A percentile compares a stretch with the other conserved stretches of the same genome.
These are phyloP conservation scores for Fistularia commersonii DNA, from an alignment of 2,797 vertebrate genomes.

Conservation along the genomic window DNA sequence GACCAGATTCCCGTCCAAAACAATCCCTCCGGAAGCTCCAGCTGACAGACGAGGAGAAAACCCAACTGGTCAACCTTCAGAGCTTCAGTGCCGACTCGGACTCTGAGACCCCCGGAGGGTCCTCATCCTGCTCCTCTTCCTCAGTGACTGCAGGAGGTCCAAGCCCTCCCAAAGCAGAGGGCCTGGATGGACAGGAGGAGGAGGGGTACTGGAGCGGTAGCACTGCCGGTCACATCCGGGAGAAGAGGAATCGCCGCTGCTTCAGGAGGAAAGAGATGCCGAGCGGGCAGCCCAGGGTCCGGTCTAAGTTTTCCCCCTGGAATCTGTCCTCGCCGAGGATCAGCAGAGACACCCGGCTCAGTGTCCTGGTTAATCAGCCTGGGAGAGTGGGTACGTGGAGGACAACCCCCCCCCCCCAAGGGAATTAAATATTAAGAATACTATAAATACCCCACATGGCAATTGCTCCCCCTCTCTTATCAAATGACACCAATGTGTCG, in stretches of 20 bases:
- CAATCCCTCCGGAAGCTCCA: conserved; percentile 73
- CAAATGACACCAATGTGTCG: no score
- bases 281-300: conserved; percentile 40
- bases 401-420: not conserved
- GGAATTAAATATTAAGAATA: no score
- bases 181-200: conserved; percentile 64
- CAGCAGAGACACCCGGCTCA: conserved; percentile 64
- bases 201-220: conserved; percentile 72
- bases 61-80: conserved; percentile 72
- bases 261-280: conserved; percentile 68
- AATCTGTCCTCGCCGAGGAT: conserved; percentile 78
- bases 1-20: conserved; percentile 56
- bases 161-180: conserved; percentile 48
- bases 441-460: no score
- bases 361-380: conserved; percentile 50
- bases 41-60: conserved; percentile 73
- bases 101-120: conserved; percentile 66
- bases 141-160: conserved; percentile 56
- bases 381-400: conserved; percentile 56
- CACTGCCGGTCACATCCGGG: conserved; percentile 45
- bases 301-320: conserved; percentile 82
- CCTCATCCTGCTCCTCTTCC: conserved; percentile 75
- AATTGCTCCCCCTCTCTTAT: no score
- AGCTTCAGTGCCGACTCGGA: conserved; percentile 75
- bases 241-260: conserved; percentile 61